Base-by-base conservation (phyloP, 2,888 invertebrate species). In the Sinodicranocentrus sp. region DNA sequence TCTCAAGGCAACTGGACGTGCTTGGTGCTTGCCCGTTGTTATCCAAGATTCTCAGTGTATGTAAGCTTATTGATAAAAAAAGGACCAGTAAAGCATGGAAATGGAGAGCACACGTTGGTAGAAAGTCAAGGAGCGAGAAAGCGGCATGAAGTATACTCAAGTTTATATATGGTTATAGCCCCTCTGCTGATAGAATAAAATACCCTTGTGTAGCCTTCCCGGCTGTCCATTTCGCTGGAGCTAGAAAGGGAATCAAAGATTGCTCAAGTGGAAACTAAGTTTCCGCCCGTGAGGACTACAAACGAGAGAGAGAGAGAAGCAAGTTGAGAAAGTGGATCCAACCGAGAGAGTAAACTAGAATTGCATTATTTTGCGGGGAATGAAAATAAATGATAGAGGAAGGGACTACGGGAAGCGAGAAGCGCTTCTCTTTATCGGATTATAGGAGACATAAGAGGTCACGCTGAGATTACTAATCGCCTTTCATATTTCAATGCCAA, bases 391-490 rank as follows among this genome's bases (percentile, higher is more conserved):
- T 70, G 73, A 61, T 61, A 44, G 59, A 67, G 33, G 33, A 33
- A 54, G 54, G 48, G 48, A n/a, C n/a, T n/a, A n/a, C n/a, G 43
- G 23, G 17, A 25, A 25, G 44, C 72, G 23, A 65, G 76, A 54
- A 59, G 44, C 23, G 73, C 28, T 33, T 57, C 33, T 26, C 72
- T 75, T 82, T 75, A 82, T 82, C 75, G 48, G 70, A 75, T 82
- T 82, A 82, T 75, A 33, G 67, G 61, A 67, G 70, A 61, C 76
- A 65, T 83, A 77, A 77, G 72, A 83, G 71, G 82, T 80, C 85
- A 82, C 75, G 87, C 87, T 87, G 87, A 76, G 84, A 78, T 79
- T 80, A 85, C 87, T 87, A 87, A 87, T 87, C 87, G 85, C 57
- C 72, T 84, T 83, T 72, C 84, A 86, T 84, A 85, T 86, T 85